A percentile compares a stretch with the other conserved stretches of the same genome.
phyloP scores from a whole-genome alignment of 2,888 invertebrate genomes.

The Sussaba pulchella region DNA sequence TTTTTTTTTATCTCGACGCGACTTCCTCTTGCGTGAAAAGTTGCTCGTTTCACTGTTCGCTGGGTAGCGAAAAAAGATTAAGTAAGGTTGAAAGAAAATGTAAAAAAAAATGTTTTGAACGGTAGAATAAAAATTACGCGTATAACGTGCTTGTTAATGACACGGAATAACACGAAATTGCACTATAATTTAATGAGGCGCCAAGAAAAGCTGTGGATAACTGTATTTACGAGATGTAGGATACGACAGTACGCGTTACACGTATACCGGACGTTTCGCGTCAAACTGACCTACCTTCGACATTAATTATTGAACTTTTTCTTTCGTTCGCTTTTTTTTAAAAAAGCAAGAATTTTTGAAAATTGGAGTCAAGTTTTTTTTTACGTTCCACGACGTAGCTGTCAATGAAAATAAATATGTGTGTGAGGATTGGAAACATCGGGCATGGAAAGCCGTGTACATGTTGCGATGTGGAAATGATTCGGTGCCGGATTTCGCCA shows the following conservation, averaged over 20 bases:
- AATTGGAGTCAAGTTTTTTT: neutral
- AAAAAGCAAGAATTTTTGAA: too few relatives aligned
- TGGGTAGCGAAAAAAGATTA: neutral
- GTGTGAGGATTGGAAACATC: slow-evolving; percentile 5
- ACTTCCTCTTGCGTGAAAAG: slow-evolving; percentile 42
- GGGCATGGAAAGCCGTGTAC: neutral
- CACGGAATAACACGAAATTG: slow-evolving; percentile 61
- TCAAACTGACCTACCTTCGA: neutral
- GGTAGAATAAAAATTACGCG: slow-evolving; percentile 39
- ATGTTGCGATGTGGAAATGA: neutral
- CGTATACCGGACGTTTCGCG: neutral
- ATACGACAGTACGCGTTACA: neutral
- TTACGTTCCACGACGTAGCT: too few relatives aligned
- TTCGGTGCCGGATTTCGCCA: slow-evolving; percentile 31
- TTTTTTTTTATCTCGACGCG: slow-evolving; percentile 41
- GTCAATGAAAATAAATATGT: neutral
- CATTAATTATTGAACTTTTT: neutral
- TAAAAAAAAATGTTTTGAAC: neutral
- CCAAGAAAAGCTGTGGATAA: slow-evolving; percentile 1
- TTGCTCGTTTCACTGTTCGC: slow-evolving; percentile 12
- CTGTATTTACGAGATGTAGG: slow-evolving; percentile 10
- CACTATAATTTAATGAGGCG: slow-evolving; percentile 57
- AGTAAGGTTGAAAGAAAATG: neutral
- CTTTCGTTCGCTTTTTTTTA: too few relatives aligned
- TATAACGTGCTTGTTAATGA: slow-evolving; percentile 39